phyloP scores from a whole-genome alignment of 1,140 invertebrate genomes.

The Gonioctena quinquepunctata region DNA sequence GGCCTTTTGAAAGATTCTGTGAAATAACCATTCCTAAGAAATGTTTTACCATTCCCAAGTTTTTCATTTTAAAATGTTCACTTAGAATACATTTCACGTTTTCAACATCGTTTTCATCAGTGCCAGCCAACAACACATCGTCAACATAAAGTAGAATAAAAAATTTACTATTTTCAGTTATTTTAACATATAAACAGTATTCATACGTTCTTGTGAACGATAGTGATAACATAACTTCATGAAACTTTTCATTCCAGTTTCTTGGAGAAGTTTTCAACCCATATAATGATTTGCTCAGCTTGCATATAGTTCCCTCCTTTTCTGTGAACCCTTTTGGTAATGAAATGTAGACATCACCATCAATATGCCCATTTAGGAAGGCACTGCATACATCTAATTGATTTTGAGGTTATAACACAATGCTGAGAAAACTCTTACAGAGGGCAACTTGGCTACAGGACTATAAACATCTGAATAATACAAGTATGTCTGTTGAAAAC shows the following conservation, averaged over 20 bases:
- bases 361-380: neutral
- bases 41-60: neutral
- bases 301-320: neutral
- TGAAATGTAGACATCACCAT: neutral
- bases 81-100: neutral
- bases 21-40: neutral
- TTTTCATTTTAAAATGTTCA: neutral
- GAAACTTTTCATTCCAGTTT: neutral
- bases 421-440: conserved; percentile 6
- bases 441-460: conserved; percentile 2
- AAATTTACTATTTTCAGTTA: neutral
- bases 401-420: conserved; percentile 6
- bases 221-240: neutral
- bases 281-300: neutral
- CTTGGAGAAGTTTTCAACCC: neutral
- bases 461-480: neutral
- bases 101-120: neutral
- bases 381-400: neutral
- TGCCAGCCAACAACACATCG: neutral
- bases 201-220: neutral
- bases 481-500: neutral
- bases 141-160: neutral
- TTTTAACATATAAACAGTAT: neutral
- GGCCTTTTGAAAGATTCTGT: neutral
- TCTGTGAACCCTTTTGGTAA: neutral